A percentile compares a stretch with the other conserved stretches of the same genome.
Conservation (phyloP, 2,113 vertebrate genomes). For the Hymenochirus boettgeri region DNA sequence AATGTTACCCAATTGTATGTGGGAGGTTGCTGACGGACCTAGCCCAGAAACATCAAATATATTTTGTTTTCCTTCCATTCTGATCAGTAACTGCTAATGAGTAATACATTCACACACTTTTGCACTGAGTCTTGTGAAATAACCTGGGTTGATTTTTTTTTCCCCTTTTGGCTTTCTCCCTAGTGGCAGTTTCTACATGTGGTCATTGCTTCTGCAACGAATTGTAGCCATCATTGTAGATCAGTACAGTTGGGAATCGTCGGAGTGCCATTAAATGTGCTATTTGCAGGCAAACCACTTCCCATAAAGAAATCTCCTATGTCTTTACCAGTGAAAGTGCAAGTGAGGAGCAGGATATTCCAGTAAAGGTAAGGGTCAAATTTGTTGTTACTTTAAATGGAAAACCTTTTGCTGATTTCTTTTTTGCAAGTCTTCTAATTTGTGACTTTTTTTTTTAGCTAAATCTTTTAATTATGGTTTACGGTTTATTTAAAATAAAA, state of each 20-base stretch:
- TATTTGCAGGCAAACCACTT: conserved; percentile 92
- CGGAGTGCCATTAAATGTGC: conserved; percentile 90
- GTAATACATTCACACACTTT: no score
- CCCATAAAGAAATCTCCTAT: conserved; percentile 92
- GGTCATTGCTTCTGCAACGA: conserved; percentile 98
- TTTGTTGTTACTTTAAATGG: neutral
- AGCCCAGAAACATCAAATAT: no score
- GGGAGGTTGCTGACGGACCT: no score
- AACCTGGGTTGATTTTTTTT: neutral
- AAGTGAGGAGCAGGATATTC: conserved; percentile 84
- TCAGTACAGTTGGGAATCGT: conserved; percentile 90
- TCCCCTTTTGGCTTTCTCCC: conserved; percentile 15
- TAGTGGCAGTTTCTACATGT: conserved; percentile 95
- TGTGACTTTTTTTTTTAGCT: no score
- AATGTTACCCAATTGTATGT: no score
- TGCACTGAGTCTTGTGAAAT: no score
- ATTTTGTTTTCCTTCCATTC: no score
- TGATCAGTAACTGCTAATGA: no score
- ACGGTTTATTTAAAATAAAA: no score
- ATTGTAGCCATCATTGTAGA: conserved; percentile 89
- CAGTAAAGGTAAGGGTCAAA: conserved; percentile 73
- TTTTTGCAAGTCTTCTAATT: no score
- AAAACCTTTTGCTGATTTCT: no score
- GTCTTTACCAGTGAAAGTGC: conserved; percentile 87
- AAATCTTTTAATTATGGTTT: no score